Conservation (phyloP, 2,113 vertebrate genomes). For the Pteropus alecto region DNA sequence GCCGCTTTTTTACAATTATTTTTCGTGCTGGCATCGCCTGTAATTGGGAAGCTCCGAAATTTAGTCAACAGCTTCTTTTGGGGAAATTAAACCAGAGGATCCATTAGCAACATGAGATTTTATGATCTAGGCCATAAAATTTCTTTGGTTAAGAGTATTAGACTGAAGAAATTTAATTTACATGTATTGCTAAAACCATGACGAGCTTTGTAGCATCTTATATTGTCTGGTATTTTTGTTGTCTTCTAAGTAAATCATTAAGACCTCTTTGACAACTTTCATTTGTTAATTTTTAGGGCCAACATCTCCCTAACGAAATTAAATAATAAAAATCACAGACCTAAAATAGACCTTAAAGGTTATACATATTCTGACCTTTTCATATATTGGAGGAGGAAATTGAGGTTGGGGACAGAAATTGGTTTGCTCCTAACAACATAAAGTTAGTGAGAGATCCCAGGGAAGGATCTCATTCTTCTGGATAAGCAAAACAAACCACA, state of each 20-base stretch:
- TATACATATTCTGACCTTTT: not conserved
- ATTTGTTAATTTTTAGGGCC: not conserved
- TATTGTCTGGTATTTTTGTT: not conserved
- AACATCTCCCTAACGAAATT: not conserved
- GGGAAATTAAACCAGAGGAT: not conserved
- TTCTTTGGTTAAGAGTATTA: not conserved
- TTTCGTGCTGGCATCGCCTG: not conserved
- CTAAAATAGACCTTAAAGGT: not conserved
- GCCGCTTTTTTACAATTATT: not conserved
- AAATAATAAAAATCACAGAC: not conserved
- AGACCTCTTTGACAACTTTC: not conserved
- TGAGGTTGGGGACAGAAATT: not conserved
- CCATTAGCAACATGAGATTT: not conserved
- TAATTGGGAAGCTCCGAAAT: not conserved
- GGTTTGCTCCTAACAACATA: not conserved
- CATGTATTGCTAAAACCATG: not conserved
- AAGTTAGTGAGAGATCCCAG: not conserved
- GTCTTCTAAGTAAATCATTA: not conserved
- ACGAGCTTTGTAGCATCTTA: not conserved
- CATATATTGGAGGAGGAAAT: not conserved
- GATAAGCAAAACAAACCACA: not conserved
- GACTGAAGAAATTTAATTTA: not conserved
- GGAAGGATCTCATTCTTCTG: not conserved
- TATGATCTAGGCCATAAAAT: not conserved
- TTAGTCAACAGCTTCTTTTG: not conserved